A percentile compares a stretch with the other conserved stretches of the same genome.
Conservation (phyloP, 64 coral and sea anemone species). For the Anthopleura sola region DNA sequence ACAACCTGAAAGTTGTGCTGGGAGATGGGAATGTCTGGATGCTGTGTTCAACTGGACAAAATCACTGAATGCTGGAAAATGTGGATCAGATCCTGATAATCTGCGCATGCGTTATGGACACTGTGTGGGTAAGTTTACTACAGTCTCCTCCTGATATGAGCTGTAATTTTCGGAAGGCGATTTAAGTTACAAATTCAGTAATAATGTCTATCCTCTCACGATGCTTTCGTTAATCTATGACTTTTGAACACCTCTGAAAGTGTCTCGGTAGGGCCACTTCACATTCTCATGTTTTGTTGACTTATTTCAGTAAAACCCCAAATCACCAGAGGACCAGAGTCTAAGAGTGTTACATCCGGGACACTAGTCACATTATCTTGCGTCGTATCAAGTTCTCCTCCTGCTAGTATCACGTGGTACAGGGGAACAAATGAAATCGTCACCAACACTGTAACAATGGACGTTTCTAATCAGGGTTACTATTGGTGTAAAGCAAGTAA, state of each 20-base stretch:
- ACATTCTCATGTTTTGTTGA: too few species aligned
- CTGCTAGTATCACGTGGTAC: neutral
- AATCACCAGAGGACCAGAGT: neutral
- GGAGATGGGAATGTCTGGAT: neutral
- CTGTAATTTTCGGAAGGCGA: too few species aligned
- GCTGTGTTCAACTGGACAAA: neutral
- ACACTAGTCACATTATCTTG: neutral
- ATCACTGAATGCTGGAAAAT: neutral
- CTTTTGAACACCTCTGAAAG: too few species aligned
- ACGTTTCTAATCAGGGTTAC: constrained; percentile 33
- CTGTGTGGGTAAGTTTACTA: neutral
- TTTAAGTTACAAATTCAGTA: too few species aligned
- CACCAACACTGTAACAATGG: neutral
- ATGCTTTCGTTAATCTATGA: too few species aligned
- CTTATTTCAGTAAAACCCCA: neutral
- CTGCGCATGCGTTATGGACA: constrained; percentile 6
- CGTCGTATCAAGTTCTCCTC: neutral
- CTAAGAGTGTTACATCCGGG: neutral
- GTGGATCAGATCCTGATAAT: constrained; percentile 2
- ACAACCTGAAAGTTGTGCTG: neutral
- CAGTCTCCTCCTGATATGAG: too few species aligned
- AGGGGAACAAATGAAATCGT: neutral
- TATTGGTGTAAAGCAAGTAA: constrained; percentile 39
- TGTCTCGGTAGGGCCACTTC: too few species aligned
- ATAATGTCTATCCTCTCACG: too few species aligned